Percentiles rank a stretch among this genome's conserved stretches.
Conservation (phyloP, 2,888 invertebrate species). For the Mesorhabditis sp. region DNA sequence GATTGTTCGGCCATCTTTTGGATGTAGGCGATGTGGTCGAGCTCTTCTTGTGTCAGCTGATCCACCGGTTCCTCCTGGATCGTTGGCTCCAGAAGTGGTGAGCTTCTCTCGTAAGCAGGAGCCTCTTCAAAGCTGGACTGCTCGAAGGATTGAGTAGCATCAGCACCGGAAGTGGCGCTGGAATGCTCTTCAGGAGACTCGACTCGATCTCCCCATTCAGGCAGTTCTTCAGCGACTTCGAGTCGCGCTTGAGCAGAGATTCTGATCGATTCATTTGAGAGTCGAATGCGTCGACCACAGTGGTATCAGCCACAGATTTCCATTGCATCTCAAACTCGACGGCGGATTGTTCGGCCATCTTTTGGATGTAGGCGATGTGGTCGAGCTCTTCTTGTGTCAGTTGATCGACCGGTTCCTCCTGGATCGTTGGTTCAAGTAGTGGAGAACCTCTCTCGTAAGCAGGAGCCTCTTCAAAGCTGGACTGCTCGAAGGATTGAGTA, state of each 20-base stretch:
- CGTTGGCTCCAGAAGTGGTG: constrained; percentile 12
- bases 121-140: neutral
- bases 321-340: constrained; percentile 8
- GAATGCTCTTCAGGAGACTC: constrained; percentile 10
- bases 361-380: constrained; percentile 29
- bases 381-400: constrained; percentile 33
- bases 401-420: constrained; percentile 5
- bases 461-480: neutral
- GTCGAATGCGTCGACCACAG: neutral
- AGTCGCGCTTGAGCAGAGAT: neutral
- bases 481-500: constrained; percentile 10
- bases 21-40: constrained; percentile 24
- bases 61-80: constrained; percentile 9
- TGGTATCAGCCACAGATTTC: neutral
- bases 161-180: constrained; percentile 14
- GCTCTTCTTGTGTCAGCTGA: constrained; percentile 27
- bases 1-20: constrained; percentile 17
- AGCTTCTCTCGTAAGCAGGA: constrained; percentile 10
- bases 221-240: constrained; percentile 11
- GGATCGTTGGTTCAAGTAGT: neutral
- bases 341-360: constrained; percentile 22
- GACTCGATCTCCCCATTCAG: neutral
- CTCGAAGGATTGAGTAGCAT: constrained; percentile 9
- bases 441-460: neutral
- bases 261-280: neutral